Conservation (phyloP, 2,797 vertebrate genomes). For the Denticeps clupeoides region DNA sequence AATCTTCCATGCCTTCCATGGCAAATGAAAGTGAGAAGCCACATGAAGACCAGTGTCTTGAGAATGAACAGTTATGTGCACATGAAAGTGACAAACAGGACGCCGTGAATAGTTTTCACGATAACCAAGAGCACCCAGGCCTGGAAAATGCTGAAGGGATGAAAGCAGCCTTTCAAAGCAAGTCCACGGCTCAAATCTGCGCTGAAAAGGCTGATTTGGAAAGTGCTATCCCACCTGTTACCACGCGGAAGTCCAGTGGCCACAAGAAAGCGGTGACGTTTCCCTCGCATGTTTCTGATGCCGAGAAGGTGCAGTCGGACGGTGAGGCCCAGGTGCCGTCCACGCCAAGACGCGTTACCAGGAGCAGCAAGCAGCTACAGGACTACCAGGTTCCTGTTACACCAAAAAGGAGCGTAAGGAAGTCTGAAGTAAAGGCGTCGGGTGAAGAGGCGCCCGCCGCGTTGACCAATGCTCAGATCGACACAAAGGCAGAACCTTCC, state of each 20-base stretch:
- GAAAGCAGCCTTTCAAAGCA: no score
- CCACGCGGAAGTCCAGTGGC: slow-evolving; percentile 26
- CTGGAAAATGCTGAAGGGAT: no score
- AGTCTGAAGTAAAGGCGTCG: slow-evolving; percentile 24
- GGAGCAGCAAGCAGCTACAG: slow-evolving; percentile 41
- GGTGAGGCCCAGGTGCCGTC: slow-evolving; percentile 22
- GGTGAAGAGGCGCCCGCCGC: slow-evolving; percentile 25
- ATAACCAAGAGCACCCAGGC: no score
- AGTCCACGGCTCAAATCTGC: no score
- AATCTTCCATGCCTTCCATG: no score
- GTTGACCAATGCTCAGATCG: slow-evolving; percentile 5
- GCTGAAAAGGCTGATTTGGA: neutral
- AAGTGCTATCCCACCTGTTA: slow-evolving; percentile 17
- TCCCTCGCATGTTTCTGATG: slow-evolving; percentile 31
- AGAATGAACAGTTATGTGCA: no score
- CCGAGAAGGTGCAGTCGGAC: slow-evolving; percentile 25
- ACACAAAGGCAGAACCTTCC: slow-evolving; percentile 30
- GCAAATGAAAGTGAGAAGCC: no score
- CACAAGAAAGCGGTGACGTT: slow-evolving; percentile 41
- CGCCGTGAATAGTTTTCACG: slow-evolving; percentile 16
- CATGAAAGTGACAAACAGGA: slow-evolving; percentile 14
- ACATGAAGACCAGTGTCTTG: no score
- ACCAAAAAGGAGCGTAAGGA: slow-evolving; percentile 59
- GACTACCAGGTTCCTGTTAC: slow-evolving; percentile 38
- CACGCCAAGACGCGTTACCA: slow-evolving; percentile 48